These are phyloP conservation scores for Felis catus DNA, from an alignment of 2,113 vertebrate genomes.

Conservation along the genomic window F.catus_Fca126_mat1.0 CM031426.1:18086001-18086500, in stretches of 20 bases:
- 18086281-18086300: background rate
- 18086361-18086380: no score
- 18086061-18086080: conserved; percentile 19
- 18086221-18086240: background rate
- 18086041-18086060: background rate
- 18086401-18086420: background rate
- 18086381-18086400: background rate
- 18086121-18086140: background rate
- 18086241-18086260: accelerated
- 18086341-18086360: background rate
- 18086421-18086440: background rate
- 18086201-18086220: background rate
- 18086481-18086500: background rate
- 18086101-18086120: background rate
- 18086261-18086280: background rate
- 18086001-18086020: conserved; percentile 41
- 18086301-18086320: background rate
- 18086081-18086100: background rate
- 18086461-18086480: background rate
- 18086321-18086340: no score
- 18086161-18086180: background rate
- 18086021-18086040: conserved; percentile 48
- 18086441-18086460: background rate
- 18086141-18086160: background rate
- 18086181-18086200: background rate